Evolutionary conservation across 2,797 vertebrate genomes (phyloP).

Genomic region (Glyptemys insculpta): DNA sequence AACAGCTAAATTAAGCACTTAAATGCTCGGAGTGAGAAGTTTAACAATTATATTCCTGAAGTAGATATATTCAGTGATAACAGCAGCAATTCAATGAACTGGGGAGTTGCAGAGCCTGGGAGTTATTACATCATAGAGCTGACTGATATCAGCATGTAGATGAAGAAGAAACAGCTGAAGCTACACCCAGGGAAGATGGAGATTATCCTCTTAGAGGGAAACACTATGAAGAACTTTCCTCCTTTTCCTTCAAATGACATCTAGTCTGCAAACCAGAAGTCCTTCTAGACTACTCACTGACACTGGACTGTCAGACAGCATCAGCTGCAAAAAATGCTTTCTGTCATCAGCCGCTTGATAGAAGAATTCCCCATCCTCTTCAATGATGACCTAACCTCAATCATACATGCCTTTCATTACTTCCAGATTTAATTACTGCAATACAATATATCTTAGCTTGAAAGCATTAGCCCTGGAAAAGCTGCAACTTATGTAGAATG

Average conservation of each 20-base stretch:
- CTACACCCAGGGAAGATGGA: background rate
- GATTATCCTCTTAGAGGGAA: background rate
- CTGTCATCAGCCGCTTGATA: background rate
- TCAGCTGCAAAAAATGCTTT: background rate
- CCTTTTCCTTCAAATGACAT: background rate
- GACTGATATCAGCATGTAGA: background rate
- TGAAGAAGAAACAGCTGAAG: background rate
- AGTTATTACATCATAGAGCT: background rate
- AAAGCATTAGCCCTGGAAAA: background rate
- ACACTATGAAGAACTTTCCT: background rate
- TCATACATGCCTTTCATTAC: background rate
- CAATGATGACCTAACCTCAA: background rate
- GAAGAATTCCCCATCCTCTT: background rate
- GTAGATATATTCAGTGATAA: background rate
- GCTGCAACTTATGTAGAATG: background rate
- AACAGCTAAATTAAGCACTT: background rate
- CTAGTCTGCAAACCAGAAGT: background rate
- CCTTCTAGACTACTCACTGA: background rate
- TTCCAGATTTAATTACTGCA: background rate
- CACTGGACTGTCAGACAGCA: background rate
- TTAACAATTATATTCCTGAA: conserved; percentile 6
- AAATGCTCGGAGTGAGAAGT: background rate
- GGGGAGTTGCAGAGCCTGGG: background rate
- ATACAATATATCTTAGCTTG: background rate
- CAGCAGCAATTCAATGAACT: background rate